Percentiles rank a stretch among this genome's conserved stretches.
Conservation (phyloP, 2,113 vertebrate species). For the Ceyx melanurus region DNA sequence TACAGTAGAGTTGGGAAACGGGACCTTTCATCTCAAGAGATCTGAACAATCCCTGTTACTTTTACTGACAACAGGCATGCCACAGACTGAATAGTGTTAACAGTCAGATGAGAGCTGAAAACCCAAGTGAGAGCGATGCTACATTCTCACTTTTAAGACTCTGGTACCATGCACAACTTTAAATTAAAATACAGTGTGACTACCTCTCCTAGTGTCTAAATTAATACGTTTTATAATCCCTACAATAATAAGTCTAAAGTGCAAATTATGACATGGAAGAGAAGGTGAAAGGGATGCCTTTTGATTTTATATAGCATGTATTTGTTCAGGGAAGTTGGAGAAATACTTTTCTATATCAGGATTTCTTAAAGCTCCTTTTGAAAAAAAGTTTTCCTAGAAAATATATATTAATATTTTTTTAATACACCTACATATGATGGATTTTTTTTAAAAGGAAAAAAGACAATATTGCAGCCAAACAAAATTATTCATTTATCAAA, state of each 20-base stretch:
- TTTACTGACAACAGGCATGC: slow-evolving; percentile 27
- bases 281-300: not conserved
- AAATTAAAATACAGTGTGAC: slow-evolving; percentile 60
- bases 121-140: slow-evolving; percentile 27
- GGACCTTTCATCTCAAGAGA: slow-evolving; percentile 51
- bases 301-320: not conserved
- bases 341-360: not conserved
- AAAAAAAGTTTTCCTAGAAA: not conserved
- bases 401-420: not conserved
- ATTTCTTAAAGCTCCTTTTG: not conserved
- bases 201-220: slow-evolving; percentile 8
- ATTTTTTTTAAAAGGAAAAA: not conserved
- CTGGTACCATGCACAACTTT: slow-evolving; percentile 18
- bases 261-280: not conserved
- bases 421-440: accelerated
- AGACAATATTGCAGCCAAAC: accelerated
- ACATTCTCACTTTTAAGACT: slow-evolving; percentile 31
- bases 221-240: slow-evolving; percentile 4
- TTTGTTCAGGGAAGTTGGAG: not conserved
- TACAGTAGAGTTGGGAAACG: slow-evolving; percentile 21
- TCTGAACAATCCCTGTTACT: slow-evolving; percentile 42
- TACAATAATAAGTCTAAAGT: not conserved
- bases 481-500: not conserved
- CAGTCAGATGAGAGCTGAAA: slow-evolving; percentile 49
- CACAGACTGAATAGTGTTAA: slow-evolving; percentile 45